Percentiles rank a stretch among this genome's conserved stretches.
Evolutionary conservation across 2,113 vertebrate genomes (phyloP).

Genomic region (Girardinichthys multiradiatus): DNA sequence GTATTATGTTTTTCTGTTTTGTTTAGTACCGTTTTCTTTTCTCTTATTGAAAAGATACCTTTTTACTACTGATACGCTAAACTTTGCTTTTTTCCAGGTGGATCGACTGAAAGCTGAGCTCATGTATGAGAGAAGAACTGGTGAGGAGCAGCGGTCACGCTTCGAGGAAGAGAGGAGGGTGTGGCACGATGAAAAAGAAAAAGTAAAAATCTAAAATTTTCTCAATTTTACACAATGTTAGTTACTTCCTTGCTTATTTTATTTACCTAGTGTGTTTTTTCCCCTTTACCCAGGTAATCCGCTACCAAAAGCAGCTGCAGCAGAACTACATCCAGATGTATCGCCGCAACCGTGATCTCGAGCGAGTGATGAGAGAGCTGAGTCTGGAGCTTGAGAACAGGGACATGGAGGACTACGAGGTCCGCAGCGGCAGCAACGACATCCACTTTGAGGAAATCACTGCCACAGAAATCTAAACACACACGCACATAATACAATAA

Average conservation of each 20-base stretch:
- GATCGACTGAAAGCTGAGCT: conserved; percentile 88
- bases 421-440: conserved; percentile 82
- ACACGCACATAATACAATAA: background rate
- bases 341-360: conserved; percentile 92
- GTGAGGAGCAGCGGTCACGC: conserved; percentile 88
- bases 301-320: conserved; percentile 98
- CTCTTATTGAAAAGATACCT: background rate
- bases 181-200: conserved; percentile 97
- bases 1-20: too few species aligned
- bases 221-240: background rate
- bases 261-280: background rate
- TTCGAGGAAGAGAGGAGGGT: conserved; percentile 91
- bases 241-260: conserved; percentile 1
- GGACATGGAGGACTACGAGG: conserved; percentile 86
- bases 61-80: background rate
- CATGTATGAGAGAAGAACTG: conserved; percentile 83
- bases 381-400: conserved; percentile 91
- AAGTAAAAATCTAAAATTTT: conserved; percentile 58
- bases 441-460: conserved; percentile 91
- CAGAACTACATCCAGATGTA: conserved; percentile 99
- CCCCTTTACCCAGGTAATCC: conserved; percentile 82
- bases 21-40: too few species aligned
- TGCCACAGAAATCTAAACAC: conserved; percentile 85
- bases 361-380: conserved; percentile 91
- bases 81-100: conserved; percentile 64